phyloP scores from a whole-genome alignment of 2,888 invertebrate species.

The Melipona bicolor region DNA sequence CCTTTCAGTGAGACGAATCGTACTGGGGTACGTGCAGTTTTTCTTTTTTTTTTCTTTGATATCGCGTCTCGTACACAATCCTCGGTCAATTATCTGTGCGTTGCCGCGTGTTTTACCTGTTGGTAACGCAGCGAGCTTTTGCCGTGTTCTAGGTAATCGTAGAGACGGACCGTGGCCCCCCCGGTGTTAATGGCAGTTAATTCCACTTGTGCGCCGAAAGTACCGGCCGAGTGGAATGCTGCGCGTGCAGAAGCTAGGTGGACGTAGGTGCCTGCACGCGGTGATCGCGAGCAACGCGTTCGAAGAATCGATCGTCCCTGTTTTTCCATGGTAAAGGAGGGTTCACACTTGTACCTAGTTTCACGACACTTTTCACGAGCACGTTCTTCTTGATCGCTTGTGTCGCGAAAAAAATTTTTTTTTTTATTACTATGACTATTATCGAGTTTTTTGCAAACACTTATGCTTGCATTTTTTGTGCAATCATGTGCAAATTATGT shows the following conservation, averaged over 20 bases:
- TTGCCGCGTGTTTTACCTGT: slow-evolving; percentile 36
- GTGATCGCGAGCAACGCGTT: slow-evolving; percentile 44
- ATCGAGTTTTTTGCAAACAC: background rate
- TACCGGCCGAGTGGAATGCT: slow-evolving; percentile 58
- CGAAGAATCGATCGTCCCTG: slow-evolving; percentile 45
- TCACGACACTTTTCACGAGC: background rate
- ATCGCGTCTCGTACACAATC: slow-evolving; percentile 60
- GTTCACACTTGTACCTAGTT: background rate
- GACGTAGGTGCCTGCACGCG: slow-evolving; percentile 25
- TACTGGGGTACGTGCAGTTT: too few relatives aligned
- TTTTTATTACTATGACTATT: background rate
- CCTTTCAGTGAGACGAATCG: too few relatives aligned
- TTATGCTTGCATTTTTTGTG: background rate
- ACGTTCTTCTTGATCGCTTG: background rate
- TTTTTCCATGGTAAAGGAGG: background rate
- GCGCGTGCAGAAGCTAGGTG: slow-evolving; percentile 30
- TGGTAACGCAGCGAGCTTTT: slow-evolving; percentile 60
- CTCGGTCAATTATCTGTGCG: slow-evolving; percentile 49
- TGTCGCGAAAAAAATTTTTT: background rate
- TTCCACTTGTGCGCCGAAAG: slow-evolving; percentile 55
- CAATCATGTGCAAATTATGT: background rate
- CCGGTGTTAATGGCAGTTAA: slow-evolving; percentile 60
- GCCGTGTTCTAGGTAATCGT: slow-evolving; percentile 59
- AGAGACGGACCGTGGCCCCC: slow-evolving; percentile 17
- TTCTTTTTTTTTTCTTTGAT: slow-evolving; percentile 50